Conservation (phyloP, 1,140 invertebrate genomes). For the Leptopilina boulardi region DNA sequence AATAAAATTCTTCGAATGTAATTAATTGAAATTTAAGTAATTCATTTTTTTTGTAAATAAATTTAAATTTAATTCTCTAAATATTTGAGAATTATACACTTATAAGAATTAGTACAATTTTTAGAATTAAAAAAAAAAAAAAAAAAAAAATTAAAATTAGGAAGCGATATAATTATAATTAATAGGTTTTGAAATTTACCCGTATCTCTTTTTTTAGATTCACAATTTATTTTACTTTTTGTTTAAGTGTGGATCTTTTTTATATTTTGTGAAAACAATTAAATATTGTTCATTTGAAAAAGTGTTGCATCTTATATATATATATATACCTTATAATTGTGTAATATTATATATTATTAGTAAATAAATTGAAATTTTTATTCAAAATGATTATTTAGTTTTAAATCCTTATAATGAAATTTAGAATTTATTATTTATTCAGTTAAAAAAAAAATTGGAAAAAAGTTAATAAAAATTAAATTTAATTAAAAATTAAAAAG, state of each 20-base stretch:
- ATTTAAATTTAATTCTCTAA: not conserved
- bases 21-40: not conserved
- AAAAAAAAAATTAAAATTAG: too few relatives aligned
- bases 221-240: not conserved
- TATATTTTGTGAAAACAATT: not conserved
- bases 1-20: not conserved
- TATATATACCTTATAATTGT: not conserved
- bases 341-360: conserved; percentile 13
- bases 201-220: not conserved
- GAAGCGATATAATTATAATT: not conserved
- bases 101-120: conserved; percentile 1
- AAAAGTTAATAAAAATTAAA: not conserved
- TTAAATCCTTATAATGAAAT: not conserved
- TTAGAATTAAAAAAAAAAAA: conserved; percentile 6
- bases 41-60: conserved; percentile 2
- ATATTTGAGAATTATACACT: not conserved
- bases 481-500: not conserved
- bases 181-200: not conserved
- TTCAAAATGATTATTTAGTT: not conserved
- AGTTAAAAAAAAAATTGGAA: not conserved
- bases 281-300: not conserved
- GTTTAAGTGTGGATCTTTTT: conserved; percentile 11
- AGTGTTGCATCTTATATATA: not conserved
- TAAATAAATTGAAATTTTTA: conserved; percentile 25
- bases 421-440: not conserved